phyloP scores from a whole-genome alignment of 2,113 vertebrate species.

The Cairina moschata region DNA sequence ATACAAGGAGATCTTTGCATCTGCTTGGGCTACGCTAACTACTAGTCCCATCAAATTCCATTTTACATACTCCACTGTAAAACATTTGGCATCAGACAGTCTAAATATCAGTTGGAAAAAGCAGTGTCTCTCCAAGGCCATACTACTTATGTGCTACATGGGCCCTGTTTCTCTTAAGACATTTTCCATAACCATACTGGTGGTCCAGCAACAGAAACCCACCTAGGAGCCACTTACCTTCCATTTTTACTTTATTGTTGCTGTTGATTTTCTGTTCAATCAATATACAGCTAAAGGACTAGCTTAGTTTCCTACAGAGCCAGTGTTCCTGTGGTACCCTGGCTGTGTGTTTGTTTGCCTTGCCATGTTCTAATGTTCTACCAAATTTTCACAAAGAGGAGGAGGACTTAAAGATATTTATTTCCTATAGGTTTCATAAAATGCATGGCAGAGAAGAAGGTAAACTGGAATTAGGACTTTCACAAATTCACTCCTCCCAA shows the following conservation, averaged over 20 bases:
- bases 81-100: background rate
- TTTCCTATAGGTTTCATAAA: background rate
- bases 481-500: background rate
- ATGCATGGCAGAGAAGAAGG: background rate
- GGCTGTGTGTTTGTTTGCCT: background rate
- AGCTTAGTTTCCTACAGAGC: background rate
- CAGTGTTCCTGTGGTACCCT: no score
- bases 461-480: background rate
- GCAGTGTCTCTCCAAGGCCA: background rate
- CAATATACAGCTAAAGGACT: background rate
- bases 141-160: rapidly evolving
- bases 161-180: background rate
- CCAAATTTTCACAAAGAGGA: background rate
- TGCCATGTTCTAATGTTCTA: background rate
- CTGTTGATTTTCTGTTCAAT: background rate
- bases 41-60: background rate
- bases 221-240: background rate
- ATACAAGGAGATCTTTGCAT: background rate
- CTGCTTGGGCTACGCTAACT: background rate
- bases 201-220: background rate
- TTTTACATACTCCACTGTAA: background rate
- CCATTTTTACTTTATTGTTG: background rate
- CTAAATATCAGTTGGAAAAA: background rate
- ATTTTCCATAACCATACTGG: background rate
- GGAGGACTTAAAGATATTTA: background rate